Base-by-base conservation (phyloP, 2,113 vertebrate species). In the Myotis yumanensis region DNA sequence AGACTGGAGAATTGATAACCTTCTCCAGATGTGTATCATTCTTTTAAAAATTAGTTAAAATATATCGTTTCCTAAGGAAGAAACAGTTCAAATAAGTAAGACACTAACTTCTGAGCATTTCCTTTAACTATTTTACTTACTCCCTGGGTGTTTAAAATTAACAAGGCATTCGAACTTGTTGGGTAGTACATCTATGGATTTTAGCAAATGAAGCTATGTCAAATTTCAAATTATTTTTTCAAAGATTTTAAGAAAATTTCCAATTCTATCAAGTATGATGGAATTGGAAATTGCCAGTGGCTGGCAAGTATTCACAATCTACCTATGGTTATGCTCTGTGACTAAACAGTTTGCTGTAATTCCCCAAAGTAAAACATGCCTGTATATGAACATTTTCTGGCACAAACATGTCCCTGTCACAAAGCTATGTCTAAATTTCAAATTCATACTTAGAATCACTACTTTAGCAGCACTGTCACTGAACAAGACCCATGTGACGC, bases 351-450 rank as follows among this genome's bases (percentile, higher is more conserved):
- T 96, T 97, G 87, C 89, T 95, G 7, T 88, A 90, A 97, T 94
- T 94, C 96, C 97, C 37, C 86, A 81, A 97, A 98, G 97, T 94
- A 97, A 98, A 98, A 59, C 22, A 48, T 96, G 97, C 94, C 96
- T 97, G 98, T 97, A 98, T 98, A 86, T 97, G 96, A 95, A 98
- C 91, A 93, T 98, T 98, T 99, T 98, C 98, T 96, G 97, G 90
- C 72, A 97, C 64, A 71, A 97, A 98, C 64, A 28, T 97, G 97
- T 98, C 98, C 95, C 95, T 98, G 98, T 98, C 98, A 98, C 98
- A 99, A 98, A 98, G 98, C 97, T 98, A 97, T 68, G 97, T 98
- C 97, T 98, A 99, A 98, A 99, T 98, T 98, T 98, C 98, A 98
- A 98, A 98, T 97, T 97, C 97, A 96, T 96, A 98, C 96, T 98